phyloP scores from a whole-genome alignment of 2,797 vertebrate genomes.

The Syncerus caffer region DNA sequence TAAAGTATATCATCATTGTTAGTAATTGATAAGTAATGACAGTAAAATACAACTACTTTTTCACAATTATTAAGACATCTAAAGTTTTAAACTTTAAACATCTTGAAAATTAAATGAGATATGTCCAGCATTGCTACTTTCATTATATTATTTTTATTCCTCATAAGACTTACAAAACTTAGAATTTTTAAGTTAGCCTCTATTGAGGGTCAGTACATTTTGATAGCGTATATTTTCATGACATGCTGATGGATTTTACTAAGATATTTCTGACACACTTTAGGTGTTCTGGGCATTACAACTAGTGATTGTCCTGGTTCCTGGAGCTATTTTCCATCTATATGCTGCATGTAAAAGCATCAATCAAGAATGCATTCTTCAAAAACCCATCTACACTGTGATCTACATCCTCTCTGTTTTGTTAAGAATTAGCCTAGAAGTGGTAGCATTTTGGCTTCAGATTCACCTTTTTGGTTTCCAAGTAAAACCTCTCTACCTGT shows the following conservation, averaged over 20 bases:
- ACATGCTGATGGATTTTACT: constrained; percentile 41
- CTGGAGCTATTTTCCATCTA: constrained; percentile 90
- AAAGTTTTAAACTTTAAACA: background rate
- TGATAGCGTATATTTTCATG: background rate
- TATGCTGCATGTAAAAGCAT: constrained; percentile 91
- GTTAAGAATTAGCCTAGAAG: constrained; percentile 90
- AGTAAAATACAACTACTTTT: background rate
- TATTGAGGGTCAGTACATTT: background rate
- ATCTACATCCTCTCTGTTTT: constrained; percentile 92
- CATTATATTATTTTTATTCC: background rate
- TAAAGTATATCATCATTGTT: background rate
- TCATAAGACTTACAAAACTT: background rate
- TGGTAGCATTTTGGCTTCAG: constrained; percentile 92
- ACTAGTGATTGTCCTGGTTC: constrained; percentile 89
- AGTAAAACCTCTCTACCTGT: constrained; percentile 88
- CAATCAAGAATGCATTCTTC: constrained; percentile 91
- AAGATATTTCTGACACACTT: constrained; percentile 64
- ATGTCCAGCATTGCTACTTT: background rate
- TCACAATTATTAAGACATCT: background rate
- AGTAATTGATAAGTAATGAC: background rate
- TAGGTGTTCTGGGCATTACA: constrained; percentile 92
- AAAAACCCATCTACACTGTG: constrained; percentile 86
- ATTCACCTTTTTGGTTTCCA: constrained; percentile 92
- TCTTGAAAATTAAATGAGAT: background rate
- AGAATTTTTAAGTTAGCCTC: background rate